phyloP scores from a whole-genome alignment of 2,113 vertebrate genomes.

The Furnarius figulus region DNA sequence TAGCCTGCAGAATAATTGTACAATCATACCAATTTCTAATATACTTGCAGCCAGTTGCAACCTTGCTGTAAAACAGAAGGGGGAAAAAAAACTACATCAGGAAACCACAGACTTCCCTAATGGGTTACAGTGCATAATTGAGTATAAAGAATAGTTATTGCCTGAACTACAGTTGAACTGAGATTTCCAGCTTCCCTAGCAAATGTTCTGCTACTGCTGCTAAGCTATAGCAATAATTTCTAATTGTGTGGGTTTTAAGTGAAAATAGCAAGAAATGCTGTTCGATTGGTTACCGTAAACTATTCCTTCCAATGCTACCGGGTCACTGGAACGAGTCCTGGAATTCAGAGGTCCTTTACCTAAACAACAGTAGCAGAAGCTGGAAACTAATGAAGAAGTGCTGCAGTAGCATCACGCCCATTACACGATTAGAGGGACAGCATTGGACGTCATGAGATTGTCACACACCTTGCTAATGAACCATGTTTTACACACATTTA shows the following conservation, averaged over 20 bases:
- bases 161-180: conserved; percentile 73
- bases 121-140: conserved; percentile 67
- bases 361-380: conserved; percentile 12
- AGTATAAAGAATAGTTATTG: conserved; percentile 73
- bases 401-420: conserved; percentile 18
- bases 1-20: background rate
- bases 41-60: conserved; percentile 17
- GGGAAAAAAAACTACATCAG: background rate
- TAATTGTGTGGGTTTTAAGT: conserved; percentile 66
- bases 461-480: conserved; percentile 66
- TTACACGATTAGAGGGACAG: conserved; percentile 51
- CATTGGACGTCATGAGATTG: background rate
- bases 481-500: conserved; percentile 66
- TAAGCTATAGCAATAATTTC: conserved; percentile 60
- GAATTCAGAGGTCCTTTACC: conserved; percentile 29
- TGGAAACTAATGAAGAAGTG: conserved; percentile 53
- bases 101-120: conserved; percentile 73
- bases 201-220: conserved; percentile 59
- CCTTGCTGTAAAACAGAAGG: background rate
- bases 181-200: conserved; percentile 65
- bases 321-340: conserved; percentile 16
- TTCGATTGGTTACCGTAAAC: conserved; percentile 44
- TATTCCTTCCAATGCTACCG: background rate
- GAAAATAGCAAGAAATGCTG: conserved; percentile 55
- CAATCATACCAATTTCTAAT: background rate